A percentile compares a stretch with the other conserved stretches of the same genome.
Evolutionary conservation across 2,797 vertebrate genomes (phyloP).

Genomic region (Aphelocoma californica): DNA sequence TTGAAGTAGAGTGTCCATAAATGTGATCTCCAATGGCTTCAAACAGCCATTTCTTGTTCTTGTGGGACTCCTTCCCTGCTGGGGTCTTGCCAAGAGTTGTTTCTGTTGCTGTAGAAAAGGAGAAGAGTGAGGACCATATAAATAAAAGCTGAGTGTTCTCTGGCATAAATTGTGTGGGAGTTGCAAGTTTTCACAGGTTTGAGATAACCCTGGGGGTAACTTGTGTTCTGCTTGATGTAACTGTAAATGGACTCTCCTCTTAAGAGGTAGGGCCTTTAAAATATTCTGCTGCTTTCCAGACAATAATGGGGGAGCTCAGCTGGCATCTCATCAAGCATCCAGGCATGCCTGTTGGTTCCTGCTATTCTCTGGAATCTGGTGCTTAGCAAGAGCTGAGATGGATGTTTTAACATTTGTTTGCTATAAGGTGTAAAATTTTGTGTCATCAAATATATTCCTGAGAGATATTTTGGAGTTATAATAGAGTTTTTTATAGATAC

Average conservation of each 20-base stretch:
- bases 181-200: background rate
- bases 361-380: background rate
- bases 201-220: background rate
- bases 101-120: background rate
- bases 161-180: background rate
- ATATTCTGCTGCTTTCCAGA: background rate
- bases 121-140: background rate
- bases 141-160: background rate
- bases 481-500: background rate
- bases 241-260: background rate
- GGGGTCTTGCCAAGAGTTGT: background rate
- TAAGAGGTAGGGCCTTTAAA: background rate
- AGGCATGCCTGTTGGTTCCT: background rate
- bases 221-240: background rate
- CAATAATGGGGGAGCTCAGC: background rate
- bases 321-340: background rate
- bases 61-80: background rate
- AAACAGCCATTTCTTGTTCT: slow-evolving; percentile 25
- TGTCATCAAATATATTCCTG: background rate
- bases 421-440: background rate
- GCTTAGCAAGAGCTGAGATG: background rate
- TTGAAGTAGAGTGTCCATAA: background rate
- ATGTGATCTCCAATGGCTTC: slow-evolving; percentile 4
- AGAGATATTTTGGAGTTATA: background rate
- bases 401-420: background rate